A percentile compares a stretch with the other conserved stretches of the same genome.
Conservation (phyloP, 1,140 invertebrate species). For the Microplitis mediator region DNA sequence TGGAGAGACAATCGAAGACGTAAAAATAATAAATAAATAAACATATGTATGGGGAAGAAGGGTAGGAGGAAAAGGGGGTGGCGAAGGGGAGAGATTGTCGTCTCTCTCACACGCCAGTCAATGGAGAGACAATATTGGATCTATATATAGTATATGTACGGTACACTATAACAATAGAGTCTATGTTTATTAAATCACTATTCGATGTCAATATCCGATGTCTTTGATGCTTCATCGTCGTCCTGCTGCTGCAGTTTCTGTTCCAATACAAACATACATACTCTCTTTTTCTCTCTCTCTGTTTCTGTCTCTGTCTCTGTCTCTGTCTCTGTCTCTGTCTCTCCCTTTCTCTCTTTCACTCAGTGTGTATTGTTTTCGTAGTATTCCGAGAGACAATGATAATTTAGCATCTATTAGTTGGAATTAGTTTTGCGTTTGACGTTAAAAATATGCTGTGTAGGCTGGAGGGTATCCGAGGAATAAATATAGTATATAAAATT, state of each 20-base stretch:
- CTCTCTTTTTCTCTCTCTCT: too few relatives aligned
- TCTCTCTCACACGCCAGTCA: neutral
- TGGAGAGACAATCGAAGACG: too few relatives aligned
- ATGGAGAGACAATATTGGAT: constrained; percentile 8
- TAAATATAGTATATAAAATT: constrained; percentile 10
- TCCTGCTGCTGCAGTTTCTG: neutral
- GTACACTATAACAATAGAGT: neutral
- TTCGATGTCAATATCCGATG: neutral
- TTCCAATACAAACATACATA: neutral
- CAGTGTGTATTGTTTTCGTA: too few relatives aligned
- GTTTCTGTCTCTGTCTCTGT: too few relatives aligned
- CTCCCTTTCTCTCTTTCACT: too few relatives aligned
- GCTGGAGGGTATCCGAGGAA: neutral
- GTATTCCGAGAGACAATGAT: too few relatives aligned
- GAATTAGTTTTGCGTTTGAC: neutral
- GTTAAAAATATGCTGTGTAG: neutral
- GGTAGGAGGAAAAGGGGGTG: too few relatives aligned
- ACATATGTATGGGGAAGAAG: too few relatives aligned
- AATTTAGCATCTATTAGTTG: too few relatives aligned
- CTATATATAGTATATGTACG: neutral
- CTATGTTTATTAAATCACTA: neutral
- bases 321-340: too few relatives aligned
- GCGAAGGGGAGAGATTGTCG: neutral
- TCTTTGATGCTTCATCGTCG: neutral
- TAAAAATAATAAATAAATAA: neutral